Conservation (phyloP, 2,888 invertebrate genomes). For the Caenorhabditis sp. region DNA sequence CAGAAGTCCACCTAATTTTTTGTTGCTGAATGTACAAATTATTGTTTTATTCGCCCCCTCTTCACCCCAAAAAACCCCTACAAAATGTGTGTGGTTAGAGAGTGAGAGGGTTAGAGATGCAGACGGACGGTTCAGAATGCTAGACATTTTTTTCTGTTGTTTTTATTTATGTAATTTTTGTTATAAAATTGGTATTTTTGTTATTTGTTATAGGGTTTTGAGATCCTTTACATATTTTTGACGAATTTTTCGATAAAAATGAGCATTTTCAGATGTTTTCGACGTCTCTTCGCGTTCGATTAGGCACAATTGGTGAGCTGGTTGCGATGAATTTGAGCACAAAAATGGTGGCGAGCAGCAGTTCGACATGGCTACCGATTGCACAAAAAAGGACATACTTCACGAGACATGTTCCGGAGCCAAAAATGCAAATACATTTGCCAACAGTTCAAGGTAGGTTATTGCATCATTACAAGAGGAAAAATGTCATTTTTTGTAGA, state of each 20-base stretch:
- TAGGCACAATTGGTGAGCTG: not conserved
- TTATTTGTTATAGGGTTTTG: not conserved
- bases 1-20: no score
- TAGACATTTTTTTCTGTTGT: not conserved
- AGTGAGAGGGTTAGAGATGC: no score
- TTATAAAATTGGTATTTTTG: not conserved
- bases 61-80: conserved; percentile 8
- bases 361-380: no score
- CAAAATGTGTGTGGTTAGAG: not conserved
- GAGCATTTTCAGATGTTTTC: conserved; percentile 12
- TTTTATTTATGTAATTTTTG: not conserved
- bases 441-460: conserved; percentile 24
- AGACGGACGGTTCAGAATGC: conserved; percentile 26
- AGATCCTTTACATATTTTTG: no score
- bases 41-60: not conserved
- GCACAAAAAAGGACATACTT: conserved; percentile 11
- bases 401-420: conserved; percentile 37
- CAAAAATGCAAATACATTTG: conserved; percentile 40
- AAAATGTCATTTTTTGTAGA: not conserved
- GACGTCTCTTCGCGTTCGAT: conserved; percentile 14
- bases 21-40: not conserved
- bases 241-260: no score
- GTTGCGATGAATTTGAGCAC: no score
- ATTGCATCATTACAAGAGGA: not conserved
- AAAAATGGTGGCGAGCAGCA: no score